phyloP scores from a whole-genome alignment of 1,140 invertebrate species.

The Heterodera schachtii region DNA sequence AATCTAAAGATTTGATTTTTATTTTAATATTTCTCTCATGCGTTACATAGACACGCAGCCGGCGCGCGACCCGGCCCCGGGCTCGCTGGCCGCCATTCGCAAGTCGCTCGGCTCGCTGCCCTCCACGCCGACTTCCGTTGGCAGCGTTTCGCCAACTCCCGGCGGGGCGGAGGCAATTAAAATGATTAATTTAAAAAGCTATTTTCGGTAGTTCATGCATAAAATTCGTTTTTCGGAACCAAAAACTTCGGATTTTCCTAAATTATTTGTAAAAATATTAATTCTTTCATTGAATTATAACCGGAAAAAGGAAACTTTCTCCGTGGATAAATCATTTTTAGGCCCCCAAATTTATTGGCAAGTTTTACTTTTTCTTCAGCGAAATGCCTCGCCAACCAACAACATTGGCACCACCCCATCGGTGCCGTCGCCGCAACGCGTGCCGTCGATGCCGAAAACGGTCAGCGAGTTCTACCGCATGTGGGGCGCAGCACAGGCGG shows the following conservation, averaged over 20 bases:
- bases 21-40: background rate
- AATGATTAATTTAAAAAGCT: no score
- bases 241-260: no score
- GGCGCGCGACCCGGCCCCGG: background rate
- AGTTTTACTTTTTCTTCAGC: background rate
- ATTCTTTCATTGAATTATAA: no score
- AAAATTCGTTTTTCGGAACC: no score
- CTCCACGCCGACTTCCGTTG: background rate
- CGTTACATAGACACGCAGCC: background rate
- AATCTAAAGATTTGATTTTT: no score
- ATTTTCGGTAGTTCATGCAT: no score
- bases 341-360: no score
- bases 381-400: background rate
- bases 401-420: no score
- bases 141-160: background rate
- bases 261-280: no score
- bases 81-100: conserved; percentile 22
- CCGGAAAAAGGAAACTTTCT: no score
- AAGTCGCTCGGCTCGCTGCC: conserved; percentile 21
- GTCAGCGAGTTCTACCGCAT: conserved; percentile 28
- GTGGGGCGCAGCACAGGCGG: conserved; percentile 26
- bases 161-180: background rate
- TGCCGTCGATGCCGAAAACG: conserved; percentile 19
- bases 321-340: no score
- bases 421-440: background rate